phyloP scores from a whole-genome alignment of 2,113 vertebrate genomes.

The Catharus fuscescens region DNA sequence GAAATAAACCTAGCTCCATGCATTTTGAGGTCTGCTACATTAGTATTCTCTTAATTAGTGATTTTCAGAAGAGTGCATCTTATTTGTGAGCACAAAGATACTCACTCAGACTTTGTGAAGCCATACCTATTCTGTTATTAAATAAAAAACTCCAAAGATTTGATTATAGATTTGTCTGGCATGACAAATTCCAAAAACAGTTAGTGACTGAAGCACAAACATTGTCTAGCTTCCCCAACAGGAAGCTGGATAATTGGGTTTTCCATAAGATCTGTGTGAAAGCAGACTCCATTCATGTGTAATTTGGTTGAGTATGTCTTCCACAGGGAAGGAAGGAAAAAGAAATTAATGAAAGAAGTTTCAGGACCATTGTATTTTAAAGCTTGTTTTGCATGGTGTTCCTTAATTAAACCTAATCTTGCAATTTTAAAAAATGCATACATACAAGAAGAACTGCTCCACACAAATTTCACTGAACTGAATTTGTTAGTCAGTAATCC shows the following conservation, averaged over 20 bases:
- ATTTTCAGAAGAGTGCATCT: neutral
- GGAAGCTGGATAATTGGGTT: conserved; percentile 33
- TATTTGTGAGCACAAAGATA: neutral
- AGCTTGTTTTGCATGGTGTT: neutral
- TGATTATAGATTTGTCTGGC: conserved; percentile 45
- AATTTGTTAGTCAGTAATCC: neutral
- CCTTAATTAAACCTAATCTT: neutral
- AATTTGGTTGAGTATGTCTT: neutral
- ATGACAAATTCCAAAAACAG: conserved; percentile 35
- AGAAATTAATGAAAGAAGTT: neutral
- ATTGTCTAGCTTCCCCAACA: conserved; percentile 11
- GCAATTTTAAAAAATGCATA: neutral
- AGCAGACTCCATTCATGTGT: neutral
- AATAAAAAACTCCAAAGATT: conserved; percentile 1
- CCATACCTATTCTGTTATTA: conserved; percentile 37
- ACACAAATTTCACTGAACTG: neutral
- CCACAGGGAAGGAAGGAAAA: neutral
- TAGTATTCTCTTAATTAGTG: conserved; percentile 10
- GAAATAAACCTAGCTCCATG: conserved; percentile 7
- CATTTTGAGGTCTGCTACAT: neutral
- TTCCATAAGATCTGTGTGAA: conserved; percentile 37
- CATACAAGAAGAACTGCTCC: neutral
- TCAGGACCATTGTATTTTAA: neutral
- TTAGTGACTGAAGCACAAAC: conserved; percentile 35
- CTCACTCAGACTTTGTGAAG: conserved; percentile 18